Conservation (phyloP, 1,140 invertebrate species). For the Ceratoteleas bidentatus region DNA sequence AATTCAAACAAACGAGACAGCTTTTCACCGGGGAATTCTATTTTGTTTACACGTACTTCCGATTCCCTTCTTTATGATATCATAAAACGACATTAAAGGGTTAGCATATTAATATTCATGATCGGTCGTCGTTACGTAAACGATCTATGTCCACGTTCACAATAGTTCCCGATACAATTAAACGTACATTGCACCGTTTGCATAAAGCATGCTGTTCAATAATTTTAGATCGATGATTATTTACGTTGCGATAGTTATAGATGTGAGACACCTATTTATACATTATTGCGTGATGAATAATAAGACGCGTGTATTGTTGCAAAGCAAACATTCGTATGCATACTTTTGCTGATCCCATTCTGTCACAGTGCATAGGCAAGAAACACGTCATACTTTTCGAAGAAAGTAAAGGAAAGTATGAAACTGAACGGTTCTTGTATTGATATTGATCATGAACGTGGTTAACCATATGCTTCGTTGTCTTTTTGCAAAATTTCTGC, state of each 20-base stretch:
- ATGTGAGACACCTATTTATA: constrained; percentile 66
- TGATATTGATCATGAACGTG: constrained; percentile 67
- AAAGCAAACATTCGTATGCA: constrained; percentile 61
- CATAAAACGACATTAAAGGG: constrained; percentile 45
- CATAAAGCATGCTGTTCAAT: constrained; percentile 64
- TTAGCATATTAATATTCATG: constrained; percentile 60
- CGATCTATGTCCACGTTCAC: constrained; percentile 63
- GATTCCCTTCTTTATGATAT: constrained; percentile 11
- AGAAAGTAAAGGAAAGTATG: constrained; percentile 74
- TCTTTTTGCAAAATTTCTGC: neutral
- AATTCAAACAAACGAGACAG: neutral
- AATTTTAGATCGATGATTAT: constrained; percentile 67
- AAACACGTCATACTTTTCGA: constrained; percentile 80
- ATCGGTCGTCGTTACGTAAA: constrained; percentile 59
- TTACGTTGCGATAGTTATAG: constrained; percentile 64
- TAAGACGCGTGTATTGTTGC: constrained; percentile 60
- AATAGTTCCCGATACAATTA: constrained; percentile 64
- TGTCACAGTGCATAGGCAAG: constrained; percentile 76
- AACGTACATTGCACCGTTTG: constrained; percentile 60
- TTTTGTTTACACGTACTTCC: constrained; percentile 8
- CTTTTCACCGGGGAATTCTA: neutral
- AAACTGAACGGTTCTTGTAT: constrained; percentile 63
- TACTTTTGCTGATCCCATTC: constrained; percentile 72
- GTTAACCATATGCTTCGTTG: constrained; percentile 60
- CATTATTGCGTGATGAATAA: constrained; percentile 64